Evolutionary conservation across 2,113 vertebrate genomes (phyloP).

Genomic region (Trichomycterus rosablanca): DNA sequence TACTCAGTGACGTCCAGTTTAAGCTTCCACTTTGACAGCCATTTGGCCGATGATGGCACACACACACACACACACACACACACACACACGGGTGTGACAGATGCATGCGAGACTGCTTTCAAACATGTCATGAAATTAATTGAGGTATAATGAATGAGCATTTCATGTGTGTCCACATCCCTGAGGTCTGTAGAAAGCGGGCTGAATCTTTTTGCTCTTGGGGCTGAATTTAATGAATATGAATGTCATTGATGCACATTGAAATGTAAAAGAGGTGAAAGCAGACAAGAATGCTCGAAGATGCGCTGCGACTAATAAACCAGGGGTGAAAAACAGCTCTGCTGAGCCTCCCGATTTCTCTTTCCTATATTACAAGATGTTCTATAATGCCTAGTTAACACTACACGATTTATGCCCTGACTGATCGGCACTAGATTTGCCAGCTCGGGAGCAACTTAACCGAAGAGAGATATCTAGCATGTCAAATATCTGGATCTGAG

Average conservation of each 20-base stretch:
- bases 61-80: slow-evolving; percentile 11
- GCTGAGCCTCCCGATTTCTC: slow-evolving; percentile 11
- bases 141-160: slow-evolving; percentile 46
- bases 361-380: no score
- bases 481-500: no score
- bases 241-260: slow-evolving; percentile 49
- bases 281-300: slow-evolving; percentile 23
- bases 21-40: not conserved
- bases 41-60: not conserved
- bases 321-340: slow-evolving; percentile 27
- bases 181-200: slow-evolving; percentile 29
- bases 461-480: no score
- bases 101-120: slow-evolving; percentile 34
- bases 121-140: slow-evolving; percentile 46
- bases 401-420: no score
- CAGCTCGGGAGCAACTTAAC: no score
- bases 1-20: no score
- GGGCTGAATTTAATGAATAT: slow-evolving; percentile 50
- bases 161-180: slow-evolving; percentile 43
- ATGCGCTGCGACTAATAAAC: slow-evolving; percentile 40
- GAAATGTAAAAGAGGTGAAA: slow-evolving; percentile 39
- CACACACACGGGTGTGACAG: no score
- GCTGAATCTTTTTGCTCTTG: slow-evolving; percentile 31
- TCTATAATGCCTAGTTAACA: no score
- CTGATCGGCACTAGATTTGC: no score